Evolutionary conservation across 2,797 vertebrate species (phyloP).

Genomic region (Podarcis lilfordi): DNA sequence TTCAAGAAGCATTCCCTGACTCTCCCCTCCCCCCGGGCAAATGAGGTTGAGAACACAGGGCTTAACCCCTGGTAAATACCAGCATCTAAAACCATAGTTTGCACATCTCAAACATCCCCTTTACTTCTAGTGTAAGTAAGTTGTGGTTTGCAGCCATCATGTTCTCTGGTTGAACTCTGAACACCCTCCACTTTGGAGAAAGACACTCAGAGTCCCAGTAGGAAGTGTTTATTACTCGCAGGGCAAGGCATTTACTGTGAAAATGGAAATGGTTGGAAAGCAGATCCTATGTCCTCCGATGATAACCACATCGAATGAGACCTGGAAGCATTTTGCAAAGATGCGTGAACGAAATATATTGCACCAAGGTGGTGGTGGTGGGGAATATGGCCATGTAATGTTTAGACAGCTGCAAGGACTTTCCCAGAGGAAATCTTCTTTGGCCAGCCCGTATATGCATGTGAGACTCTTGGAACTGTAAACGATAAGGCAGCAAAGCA

Average conservation of each 20-base stretch:
- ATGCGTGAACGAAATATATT: slow-evolving; percentile 23
- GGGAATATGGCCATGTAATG: background rate
- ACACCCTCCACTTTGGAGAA: background rate
- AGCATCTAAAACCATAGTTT: too few relatives aligned
- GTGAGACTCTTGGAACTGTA: slow-evolving; percentile 1
- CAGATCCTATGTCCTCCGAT: background rate
- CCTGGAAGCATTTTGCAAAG: accelerated
- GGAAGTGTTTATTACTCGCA: background rate
- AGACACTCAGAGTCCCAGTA: background rate
- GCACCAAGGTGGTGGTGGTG: background rate
- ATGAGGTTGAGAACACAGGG: too few relatives aligned
- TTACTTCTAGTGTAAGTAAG: background rate
- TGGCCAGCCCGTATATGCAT: background rate
- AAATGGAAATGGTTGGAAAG: background rate
- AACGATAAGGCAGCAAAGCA: slow-evolving; percentile 16
- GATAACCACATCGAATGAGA: background rate
- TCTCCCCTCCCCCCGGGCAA: too few relatives aligned
- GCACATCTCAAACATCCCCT: background rate
- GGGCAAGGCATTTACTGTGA: background rate
- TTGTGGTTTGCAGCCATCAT: background rate
- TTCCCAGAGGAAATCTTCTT: slow-evolving; percentile 36
- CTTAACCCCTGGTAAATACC: too few relatives aligned
- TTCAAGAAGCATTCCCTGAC: too few relatives aligned
- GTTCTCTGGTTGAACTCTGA: background rate
- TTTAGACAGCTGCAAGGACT: slow-evolving; percentile 34